Base-by-base conservation (phyloP, 2,113 vertebrate genomes). In the Neotoma lepida region DNA sequence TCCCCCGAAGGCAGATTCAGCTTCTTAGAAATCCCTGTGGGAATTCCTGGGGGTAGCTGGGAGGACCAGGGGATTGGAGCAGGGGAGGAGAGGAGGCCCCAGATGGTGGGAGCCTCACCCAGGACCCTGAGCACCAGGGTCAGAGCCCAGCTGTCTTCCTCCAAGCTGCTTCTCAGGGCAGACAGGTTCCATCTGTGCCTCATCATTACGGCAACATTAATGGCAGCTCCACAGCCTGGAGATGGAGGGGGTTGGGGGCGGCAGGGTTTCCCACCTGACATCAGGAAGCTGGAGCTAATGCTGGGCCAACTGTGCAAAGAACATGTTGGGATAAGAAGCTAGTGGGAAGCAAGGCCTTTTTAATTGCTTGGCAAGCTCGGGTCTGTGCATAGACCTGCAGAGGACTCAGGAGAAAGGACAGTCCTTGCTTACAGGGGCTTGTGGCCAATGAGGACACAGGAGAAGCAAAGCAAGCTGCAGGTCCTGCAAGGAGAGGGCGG, bases 311-410 rank as follows among this genome's bases (percentile, higher is more conserved):
- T 49, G 63, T 20, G 63, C n/a, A 78, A 74, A n/a, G 63, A 49
- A 51, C 1, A 1, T 4, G 24, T 56, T 4, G 33, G 88, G n/a
- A 17, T 9, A 51, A 24, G 12, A 35, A 73, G 61, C 54, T 35
- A 0, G 1, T 7, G 61, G 58, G 64, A 82, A 30, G 58, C 14
- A 51, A 5, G 3, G 12, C 44, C 0, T 44, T n/a, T 20, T 39
- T 22, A 4, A 26, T 3, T 18, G 0, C 35, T 20, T 51, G 28
- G 66, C 0, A 0, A 76, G 44, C 20, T 24, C 2, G 0, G 0
- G 12, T 2, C 3, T 49, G 85, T 13, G 39, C 24, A 0, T 0
- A 73, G 56, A 22, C 20, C 4, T 1, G n/a, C 2, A 12, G 86
- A 39, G 92, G 71, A 24, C 28, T 24, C 64, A 5, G 20, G 9